Conservation (phyloP, 2,113 vertebrate genomes). For the Plestiodon gilberti region DNA sequence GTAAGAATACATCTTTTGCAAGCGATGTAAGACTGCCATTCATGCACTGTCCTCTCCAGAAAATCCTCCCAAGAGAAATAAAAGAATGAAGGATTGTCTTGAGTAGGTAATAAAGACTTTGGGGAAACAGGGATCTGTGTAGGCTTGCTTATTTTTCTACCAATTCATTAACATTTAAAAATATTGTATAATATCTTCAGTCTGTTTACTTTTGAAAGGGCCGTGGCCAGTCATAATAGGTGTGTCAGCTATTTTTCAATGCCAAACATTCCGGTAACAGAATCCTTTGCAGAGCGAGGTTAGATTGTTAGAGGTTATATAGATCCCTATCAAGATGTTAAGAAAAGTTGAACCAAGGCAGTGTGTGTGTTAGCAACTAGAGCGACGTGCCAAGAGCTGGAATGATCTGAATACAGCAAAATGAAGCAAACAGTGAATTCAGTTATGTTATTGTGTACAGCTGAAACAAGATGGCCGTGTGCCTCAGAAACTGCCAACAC, state of each 20-base stretch:
- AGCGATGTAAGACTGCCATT: constrained; percentile 40
- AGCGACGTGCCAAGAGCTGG: constrained; percentile 8
- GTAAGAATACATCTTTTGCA: constrained; percentile 43
- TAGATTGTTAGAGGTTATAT: constrained; percentile 40
- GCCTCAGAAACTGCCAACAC: constrained; percentile 49
- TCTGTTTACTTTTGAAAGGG: constrained; percentile 21
- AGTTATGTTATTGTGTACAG: constrained; percentile 47
- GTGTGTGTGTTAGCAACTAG: constrained; percentile 21
- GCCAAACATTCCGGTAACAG: not conserved
- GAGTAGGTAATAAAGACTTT: constrained; percentile 54
- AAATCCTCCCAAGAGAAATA: constrained; percentile 54
- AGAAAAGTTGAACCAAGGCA: constrained; percentile 43
- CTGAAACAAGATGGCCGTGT: constrained; percentile 62
- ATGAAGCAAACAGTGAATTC: constrained; percentile 34
- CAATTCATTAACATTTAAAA: constrained; percentile 39
- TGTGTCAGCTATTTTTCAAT: constrained; percentile 38
- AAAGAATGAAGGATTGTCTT: constrained; percentile 44
- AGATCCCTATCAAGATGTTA: constrained; percentile 4
- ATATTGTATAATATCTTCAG: constrained; percentile 10
- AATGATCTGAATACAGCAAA: constrained; percentile 21
- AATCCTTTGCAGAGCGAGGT: constrained; percentile 47
- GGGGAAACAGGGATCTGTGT: constrained; percentile 43
- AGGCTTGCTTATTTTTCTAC: constrained; percentile 42
- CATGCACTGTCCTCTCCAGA: constrained; percentile 29
- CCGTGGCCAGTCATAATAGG: constrained; percentile 8